Conservation (phyloP, 2,888 invertebrate species). For the Nasonovia ribisnigri region DNA sequence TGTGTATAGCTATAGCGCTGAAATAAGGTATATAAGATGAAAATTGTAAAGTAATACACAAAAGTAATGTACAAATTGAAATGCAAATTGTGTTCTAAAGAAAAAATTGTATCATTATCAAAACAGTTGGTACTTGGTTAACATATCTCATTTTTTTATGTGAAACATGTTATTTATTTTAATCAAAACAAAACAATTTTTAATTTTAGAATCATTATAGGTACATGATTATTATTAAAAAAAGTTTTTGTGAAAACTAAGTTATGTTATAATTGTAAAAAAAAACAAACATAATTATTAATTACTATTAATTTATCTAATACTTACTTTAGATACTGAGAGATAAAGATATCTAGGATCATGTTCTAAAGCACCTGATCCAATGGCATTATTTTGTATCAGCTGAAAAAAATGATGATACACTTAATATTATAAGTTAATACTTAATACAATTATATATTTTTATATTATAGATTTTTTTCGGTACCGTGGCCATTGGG, state of each 20-base stretch:
- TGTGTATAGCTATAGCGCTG: neutral
- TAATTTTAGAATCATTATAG: neutral
- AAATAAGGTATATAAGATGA: neutral
- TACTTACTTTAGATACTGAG: slow-evolving; percentile 74
- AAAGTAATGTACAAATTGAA: neutral
- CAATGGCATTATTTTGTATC: slow-evolving; percentile 93
- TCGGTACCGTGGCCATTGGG: too few relatives aligned
- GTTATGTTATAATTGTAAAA: neutral
- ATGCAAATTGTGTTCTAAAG: neutral
- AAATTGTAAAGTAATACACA: neutral
- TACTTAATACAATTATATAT: neutral
- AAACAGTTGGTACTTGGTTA: neutral
- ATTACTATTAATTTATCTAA: neutral
- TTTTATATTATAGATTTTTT: neutral
- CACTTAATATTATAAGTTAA: neutral
- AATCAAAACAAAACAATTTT: neutral
- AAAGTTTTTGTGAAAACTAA: neutral
- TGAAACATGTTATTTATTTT: neutral
- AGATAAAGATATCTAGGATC: slow-evolving; percentile 93
- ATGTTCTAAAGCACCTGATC: slow-evolving; percentile 96
- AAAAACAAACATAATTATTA: neutral
- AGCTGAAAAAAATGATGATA: slow-evolving; percentile 75
- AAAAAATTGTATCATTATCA: neutral
- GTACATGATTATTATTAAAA: neutral
- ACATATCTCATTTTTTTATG: neutral